phyloP scores from a whole-genome alignment of 1,140 invertebrate species.

The Varroa destructor region DNA sequence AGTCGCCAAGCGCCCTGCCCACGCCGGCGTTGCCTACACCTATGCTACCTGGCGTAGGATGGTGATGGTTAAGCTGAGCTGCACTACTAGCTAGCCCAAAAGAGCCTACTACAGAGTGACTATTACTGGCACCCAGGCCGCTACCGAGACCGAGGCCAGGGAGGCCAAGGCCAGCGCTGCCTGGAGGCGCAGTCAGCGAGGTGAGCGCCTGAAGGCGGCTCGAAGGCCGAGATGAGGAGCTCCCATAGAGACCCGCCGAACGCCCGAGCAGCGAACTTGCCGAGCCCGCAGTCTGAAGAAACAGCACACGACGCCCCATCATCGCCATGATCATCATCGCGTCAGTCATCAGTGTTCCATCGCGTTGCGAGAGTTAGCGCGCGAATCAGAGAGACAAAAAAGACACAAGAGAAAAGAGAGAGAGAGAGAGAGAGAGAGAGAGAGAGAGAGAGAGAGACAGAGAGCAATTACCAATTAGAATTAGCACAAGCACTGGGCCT shows the following conservation, averaged over 20 bases:
- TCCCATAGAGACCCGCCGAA: slow-evolving; percentile 30
- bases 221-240: slow-evolving; percentile 26
- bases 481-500: no score
- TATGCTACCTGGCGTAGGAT: not conserved
- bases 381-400: no score
- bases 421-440: no score
- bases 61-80: not conserved
- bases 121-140: slow-evolving; percentile 9
- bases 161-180: not conserved
- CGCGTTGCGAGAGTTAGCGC: no score
- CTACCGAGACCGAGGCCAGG: not conserved
- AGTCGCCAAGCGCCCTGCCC: slow-evolving; percentile 16
- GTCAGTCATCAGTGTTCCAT: no score
- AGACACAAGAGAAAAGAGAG: no score
- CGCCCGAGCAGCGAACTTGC: slow-evolving; percentile 28
- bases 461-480: no score
- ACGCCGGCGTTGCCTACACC: not conserved
- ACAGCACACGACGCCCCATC: no score
- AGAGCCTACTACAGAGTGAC: slow-evolving; percentile 3
- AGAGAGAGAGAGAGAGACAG: no score
- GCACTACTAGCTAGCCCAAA: not conserved
- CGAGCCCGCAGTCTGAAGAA: not conserved
- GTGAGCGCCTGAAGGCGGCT: slow-evolving; percentile 27
- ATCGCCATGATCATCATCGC: no score
- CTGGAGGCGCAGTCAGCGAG: slow-evolving; percentile 2